Percentiles rank a stretch among this genome's conserved stretches.
These are phyloP conservation scores for Diadromus collaris DNA, from an alignment of 2,888 invertebrate species.

Conservation along the genomic window DNA sequence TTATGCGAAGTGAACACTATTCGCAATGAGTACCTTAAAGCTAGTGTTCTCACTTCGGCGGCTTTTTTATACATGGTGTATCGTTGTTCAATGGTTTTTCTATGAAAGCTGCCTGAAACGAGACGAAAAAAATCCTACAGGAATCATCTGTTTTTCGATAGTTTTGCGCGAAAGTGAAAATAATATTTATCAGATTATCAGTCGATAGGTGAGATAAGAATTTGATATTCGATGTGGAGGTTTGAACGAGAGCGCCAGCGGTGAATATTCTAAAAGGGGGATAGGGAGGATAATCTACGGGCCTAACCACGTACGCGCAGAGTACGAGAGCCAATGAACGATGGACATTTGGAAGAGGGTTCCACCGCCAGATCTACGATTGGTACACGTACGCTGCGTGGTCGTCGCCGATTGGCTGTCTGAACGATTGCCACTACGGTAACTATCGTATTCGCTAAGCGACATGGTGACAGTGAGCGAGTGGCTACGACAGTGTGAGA, in stretches of 20 bases:
- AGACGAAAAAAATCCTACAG: background rate
- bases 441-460: slow-evolving; percentile 29
- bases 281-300: background rate
- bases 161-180: background rate
- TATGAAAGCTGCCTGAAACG: background rate
- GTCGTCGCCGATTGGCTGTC: slow-evolving; percentile 71
- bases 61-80: background rate
- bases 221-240: background rate
- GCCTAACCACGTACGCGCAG: slow-evolving; percentile 4
- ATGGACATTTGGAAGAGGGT: slow-evolving; percentile 70
- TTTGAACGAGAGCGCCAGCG: background rate
- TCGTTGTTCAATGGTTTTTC: background rate
- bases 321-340: slow-evolving; percentile 66
- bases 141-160: background rate
- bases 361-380: slow-evolving; percentile 67
- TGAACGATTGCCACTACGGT: slow-evolving; percentile 13
- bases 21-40: too few species aligned
- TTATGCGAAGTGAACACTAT: too few species aligned
- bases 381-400: slow-evolving; percentile 75
- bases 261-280: slow-evolving; percentile 45
- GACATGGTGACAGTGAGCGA: slow-evolving; percentile 30
- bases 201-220: slow-evolving; percentile 6
- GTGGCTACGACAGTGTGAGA: slow-evolving; percentile 68
- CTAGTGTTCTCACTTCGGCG: background rate
- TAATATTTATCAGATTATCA: background rate